Percentiles rank a stretch among this genome's conserved stretches.
phyloP scores from a whole-genome alignment of 2,888 invertebrate species.

The Ecliptopera silaceata region DNA sequence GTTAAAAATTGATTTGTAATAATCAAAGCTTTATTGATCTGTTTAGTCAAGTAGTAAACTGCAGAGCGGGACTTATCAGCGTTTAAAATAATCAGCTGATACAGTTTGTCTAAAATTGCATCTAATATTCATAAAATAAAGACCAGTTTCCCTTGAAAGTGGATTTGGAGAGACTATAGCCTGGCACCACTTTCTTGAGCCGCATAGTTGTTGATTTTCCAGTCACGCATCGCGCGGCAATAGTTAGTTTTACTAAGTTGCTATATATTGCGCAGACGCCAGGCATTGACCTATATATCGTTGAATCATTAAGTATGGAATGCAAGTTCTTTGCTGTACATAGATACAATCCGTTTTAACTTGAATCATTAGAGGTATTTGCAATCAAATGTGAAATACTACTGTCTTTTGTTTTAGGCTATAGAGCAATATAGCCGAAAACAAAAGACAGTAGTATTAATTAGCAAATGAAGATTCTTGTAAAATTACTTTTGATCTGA shows the following conservation, averaged over 20 bases:
- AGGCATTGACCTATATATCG: conserved; percentile 22
- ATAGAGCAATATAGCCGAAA: no score
- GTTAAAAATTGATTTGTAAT: no score
- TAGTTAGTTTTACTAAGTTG: conserved; percentile 15
- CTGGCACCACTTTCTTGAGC: conserved; percentile 20
- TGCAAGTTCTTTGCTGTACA: neutral
- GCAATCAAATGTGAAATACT: neutral
- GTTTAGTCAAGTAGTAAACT: no score
- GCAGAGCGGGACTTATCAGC: no score
- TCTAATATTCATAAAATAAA: neutral
- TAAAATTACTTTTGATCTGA: no score
- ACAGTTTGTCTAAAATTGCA: neutral
- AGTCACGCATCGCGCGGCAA: conserved; percentile 27
- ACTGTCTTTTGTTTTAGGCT: neutral
- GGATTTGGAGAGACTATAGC: conserved; percentile 1
- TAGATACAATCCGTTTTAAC: neutral
- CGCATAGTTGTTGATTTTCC: conserved; percentile 24
- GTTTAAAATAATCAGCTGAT: neutral
- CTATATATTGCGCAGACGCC: conserved; percentile 19
- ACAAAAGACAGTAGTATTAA: no score
- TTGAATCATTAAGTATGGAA: conserved; percentile 4
- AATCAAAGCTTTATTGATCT: no score
- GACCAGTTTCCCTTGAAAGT: neutral
- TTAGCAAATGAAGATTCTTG: no score
- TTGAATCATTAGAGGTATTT: neutral